These are phyloP conservation scores for Nebria ingens DNA, from an alignment of 1,140 invertebrate species.

Conservation along the genomic window DNA sequence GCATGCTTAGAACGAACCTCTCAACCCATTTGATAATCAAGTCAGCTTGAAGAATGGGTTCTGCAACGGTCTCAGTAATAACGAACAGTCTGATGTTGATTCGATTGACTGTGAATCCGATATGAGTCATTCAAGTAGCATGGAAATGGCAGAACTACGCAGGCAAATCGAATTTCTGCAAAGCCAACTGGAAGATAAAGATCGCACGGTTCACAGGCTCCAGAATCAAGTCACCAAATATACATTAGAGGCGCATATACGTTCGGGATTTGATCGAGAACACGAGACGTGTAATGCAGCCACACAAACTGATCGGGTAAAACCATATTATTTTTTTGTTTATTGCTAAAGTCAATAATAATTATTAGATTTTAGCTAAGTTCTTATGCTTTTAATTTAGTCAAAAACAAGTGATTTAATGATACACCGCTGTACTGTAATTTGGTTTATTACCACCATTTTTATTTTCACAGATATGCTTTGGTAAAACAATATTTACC, in stretches of 20 bases:
- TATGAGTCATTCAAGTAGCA: constrained; percentile 38
- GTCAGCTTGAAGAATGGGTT: constrained; percentile 65
- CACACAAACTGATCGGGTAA: constrained; percentile 63
- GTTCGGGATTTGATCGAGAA: neutral
- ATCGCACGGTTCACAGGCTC: constrained; percentile 53
- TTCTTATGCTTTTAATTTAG: too few relatives aligned
- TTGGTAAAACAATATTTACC: too few relatives aligned
- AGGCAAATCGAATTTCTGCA: constrained; percentile 68
- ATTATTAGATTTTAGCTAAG: too few relatives aligned
- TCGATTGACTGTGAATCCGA: constrained; percentile 36
- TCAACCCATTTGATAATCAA: constrained; percentile 72
- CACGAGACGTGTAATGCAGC: constrained; percentile 48
- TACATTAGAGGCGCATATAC: constrained; percentile 10
- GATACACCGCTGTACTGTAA: too few relatives aligned
- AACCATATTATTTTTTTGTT: neutral
- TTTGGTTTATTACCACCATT: too few relatives aligned
- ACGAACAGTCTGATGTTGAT: constrained; percentile 17
- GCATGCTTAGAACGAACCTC: constrained; percentile 60
- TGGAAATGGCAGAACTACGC: constrained; percentile 63
- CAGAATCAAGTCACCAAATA: constrained; percentile 42
- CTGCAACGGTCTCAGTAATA: constrained; percentile 43
- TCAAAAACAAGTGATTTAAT: too few relatives aligned
- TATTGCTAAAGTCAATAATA: neutral
- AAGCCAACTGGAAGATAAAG: constrained; percentile 63
- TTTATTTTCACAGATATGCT: too few relatives aligned